phyloP scores from a whole-genome alignment of 2,888 invertebrate species.

The Petrolisthes cinctipes region DNA sequence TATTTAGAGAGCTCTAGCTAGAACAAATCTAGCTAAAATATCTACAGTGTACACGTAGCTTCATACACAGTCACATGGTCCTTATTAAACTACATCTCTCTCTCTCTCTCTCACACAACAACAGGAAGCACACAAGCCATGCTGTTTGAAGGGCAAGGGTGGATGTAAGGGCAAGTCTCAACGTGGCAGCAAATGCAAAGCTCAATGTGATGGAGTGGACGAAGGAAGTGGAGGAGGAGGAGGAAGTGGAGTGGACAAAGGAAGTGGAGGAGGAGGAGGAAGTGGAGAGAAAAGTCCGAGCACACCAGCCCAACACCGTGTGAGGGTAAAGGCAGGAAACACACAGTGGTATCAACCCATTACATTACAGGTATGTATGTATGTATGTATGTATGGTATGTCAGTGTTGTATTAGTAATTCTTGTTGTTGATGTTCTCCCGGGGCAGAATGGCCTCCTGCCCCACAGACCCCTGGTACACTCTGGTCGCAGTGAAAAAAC shows the following conservation, averaged over 20 bases:
- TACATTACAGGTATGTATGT: constrained; percentile 32
- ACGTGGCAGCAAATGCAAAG: too few species aligned
- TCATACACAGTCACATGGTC: too few species aligned
- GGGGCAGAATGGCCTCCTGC: too few species aligned
- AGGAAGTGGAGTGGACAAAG: neutral
- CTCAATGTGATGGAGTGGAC: too few species aligned
- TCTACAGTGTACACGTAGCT: too few species aligned
- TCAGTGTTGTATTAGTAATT: too few species aligned
- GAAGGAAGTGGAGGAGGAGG: too few species aligned
- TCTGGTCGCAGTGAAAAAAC: too few species aligned
- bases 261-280: neutral
- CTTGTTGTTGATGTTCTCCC: too few species aligned
- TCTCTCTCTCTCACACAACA: neutral
- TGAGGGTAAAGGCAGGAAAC: neutral
- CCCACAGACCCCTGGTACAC: too few species aligned
- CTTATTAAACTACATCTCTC: neutral
- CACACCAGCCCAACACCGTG: neutral
- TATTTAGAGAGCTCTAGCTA: too few species aligned
- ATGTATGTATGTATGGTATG: neutral
- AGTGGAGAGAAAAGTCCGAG: neutral
- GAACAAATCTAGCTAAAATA: too few species aligned
- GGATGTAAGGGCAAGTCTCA: neutral
- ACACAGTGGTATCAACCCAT: constrained; percentile 46
- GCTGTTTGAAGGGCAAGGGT: neutral
- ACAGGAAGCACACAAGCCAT: neutral